Percentiles rank a stretch among this genome's conserved stretches.
Conservation (phyloP, 1,140 invertebrate genomes). For the Ruditapes philippinarum region DNA sequence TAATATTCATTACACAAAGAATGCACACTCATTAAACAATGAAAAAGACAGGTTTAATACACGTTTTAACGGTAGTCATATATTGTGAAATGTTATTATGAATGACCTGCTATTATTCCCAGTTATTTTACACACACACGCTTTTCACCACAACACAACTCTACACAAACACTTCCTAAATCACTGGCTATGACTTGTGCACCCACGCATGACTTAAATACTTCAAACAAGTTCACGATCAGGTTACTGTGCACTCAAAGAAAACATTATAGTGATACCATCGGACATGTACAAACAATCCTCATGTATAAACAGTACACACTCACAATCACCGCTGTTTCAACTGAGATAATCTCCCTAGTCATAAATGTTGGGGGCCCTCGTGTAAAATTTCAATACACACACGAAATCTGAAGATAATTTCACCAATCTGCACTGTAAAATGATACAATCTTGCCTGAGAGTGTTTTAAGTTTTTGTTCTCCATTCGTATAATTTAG, state of each 20-base stretch:
- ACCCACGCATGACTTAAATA: background rate
- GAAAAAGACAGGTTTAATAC: too few species aligned
- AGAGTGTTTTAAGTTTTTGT: too few species aligned
- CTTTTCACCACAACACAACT: too few species aligned
- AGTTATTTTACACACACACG: constrained; percentile 8
- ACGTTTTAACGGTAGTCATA: too few species aligned
- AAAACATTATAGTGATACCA: background rate
- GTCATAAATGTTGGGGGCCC: background rate
- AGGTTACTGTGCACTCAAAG: background rate
- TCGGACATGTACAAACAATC: background rate
- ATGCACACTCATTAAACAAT: too few species aligned
- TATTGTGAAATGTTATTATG: background rate
- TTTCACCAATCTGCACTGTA: too few species aligned
- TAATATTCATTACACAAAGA: too few species aligned
- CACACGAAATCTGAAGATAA: background rate
- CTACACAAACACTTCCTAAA: constrained; percentile 17
- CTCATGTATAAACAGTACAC: too few species aligned
- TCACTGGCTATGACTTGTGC: background rate
- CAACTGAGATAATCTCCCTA: background rate
- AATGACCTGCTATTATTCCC: background rate
- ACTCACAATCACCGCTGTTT: too few species aligned
- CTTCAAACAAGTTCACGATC: constrained; percentile 13
- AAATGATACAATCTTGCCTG: too few species aligned
- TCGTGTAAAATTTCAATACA: background rate
- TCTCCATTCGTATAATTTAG: too few species aligned